These are phyloP conservation scores for Thamnaconus septentrionalis DNA, from an alignment of 2,113 vertebrate genomes.

Conservation along the genomic window DNA sequence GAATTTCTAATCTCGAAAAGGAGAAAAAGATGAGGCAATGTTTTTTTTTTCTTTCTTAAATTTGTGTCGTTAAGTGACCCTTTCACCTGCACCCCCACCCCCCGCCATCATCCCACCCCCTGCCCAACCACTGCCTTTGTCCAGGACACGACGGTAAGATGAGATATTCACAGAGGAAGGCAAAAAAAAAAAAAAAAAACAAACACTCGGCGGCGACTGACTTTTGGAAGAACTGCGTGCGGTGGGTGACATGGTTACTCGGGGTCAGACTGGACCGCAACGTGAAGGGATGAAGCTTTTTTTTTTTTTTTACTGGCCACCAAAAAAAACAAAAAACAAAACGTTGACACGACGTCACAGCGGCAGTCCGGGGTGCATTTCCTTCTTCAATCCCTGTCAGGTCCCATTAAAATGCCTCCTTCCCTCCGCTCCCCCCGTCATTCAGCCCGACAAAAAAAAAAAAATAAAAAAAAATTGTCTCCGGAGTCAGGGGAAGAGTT, in stretches of 20 bases:
- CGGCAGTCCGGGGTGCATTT: constrained; percentile 44
- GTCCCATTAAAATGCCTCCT: constrained; percentile 40
- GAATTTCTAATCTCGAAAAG: constrained; percentile 56
- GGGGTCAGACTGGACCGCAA: constrained; percentile 38
- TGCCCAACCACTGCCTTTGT: constrained; percentile 57
- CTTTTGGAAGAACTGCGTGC: constrained; percentile 58
- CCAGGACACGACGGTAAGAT: constrained; percentile 66
- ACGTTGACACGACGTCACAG: constrained; percentile 12
- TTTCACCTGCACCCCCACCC: neutral
- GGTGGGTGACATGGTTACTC: constrained; percentile 22
- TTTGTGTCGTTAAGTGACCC: constrained; percentile 44
- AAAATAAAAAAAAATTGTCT: constrained; percentile 28
- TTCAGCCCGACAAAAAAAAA: constrained; percentile 28
- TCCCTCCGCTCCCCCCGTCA: neutral
- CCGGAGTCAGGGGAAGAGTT: constrained; percentile 25
- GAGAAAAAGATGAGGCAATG: constrained; percentile 62
- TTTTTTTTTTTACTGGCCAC: no score
- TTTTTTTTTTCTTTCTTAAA: constrained; percentile 47
- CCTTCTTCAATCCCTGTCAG: constrained; percentile 11
- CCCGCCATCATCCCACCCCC: constrained; percentile 33
- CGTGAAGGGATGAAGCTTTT: constrained; percentile 9
- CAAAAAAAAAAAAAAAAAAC: constrained; percentile 25
- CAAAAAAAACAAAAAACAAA: no score
- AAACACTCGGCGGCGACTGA: constrained; percentile 54
- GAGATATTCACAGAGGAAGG: constrained; percentile 61